phyloP scores from a whole-genome alignment of 1,140 invertebrate species.

The Stegodyphus mimosarum region DNA sequence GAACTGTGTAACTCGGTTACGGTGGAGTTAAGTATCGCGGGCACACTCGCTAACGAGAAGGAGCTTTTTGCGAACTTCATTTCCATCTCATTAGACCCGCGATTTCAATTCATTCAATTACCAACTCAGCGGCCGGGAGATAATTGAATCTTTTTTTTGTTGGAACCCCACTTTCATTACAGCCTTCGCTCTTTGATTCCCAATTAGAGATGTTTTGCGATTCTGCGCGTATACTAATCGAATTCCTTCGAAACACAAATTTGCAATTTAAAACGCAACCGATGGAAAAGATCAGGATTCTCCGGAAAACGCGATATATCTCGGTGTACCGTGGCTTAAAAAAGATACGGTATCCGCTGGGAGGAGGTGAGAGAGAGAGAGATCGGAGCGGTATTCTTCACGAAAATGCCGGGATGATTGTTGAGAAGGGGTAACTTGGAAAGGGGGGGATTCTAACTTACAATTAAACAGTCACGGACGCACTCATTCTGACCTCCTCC shows the following conservation, averaged over 20 bases:
- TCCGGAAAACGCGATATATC: no score
- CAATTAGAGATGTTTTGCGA: conserved; percentile 49
- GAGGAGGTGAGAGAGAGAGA: no score
- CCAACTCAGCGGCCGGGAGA: conserved; percentile 12
- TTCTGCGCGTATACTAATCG: neutral
- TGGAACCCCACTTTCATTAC: neutral
- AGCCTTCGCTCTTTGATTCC: conserved; percentile 31
- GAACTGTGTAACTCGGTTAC: conserved; percentile 25
- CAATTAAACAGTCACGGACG: no score
- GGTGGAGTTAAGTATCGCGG: neutral
- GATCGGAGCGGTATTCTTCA: no score
- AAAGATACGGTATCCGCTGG: no score
- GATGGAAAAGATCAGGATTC: no score
- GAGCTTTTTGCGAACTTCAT: conserved; percentile 27
- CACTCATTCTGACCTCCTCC: no score
- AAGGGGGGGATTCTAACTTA: no score
- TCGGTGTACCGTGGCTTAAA: no score
- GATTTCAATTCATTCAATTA: conserved; percentile 55
- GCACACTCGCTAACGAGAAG: neutral
- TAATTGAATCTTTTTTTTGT: conserved; percentile 45
- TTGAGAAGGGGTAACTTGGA: no score
- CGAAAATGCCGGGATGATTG: no score
- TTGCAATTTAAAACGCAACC: neutral
- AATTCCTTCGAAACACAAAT: neutral
- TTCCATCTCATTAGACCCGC: conserved; percentile 52